Percentiles rank a stretch among this genome's conserved stretches.
Conservation (phyloP, 1,140 invertebrate species). For the Diabrotica virgifera region DNA sequence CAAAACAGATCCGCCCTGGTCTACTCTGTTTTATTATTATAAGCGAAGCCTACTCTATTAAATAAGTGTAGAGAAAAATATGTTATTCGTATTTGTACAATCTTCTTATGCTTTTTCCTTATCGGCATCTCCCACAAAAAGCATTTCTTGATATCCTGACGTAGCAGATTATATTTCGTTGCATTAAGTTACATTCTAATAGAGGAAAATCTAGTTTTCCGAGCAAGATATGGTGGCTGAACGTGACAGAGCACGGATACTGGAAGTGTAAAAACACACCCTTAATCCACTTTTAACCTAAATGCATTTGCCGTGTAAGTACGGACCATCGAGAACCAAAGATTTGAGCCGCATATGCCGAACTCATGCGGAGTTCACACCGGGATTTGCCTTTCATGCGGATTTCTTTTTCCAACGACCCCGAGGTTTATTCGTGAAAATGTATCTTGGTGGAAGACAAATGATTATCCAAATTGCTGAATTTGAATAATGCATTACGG, state of each 20-base stretch:
- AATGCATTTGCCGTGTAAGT: constrained; percentile 9
- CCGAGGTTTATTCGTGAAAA: neutral
- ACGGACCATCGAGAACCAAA: neutral
- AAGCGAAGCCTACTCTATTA: too few species aligned
- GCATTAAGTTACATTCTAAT: neutral
- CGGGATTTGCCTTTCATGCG: neutral
- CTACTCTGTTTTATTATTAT: too few species aligned
- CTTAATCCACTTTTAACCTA: constrained; percentile 12
- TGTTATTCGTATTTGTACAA: too few species aligned
- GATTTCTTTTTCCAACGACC: neutral
- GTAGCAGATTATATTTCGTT: too few species aligned
- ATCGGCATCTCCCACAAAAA: too few species aligned
- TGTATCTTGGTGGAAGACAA: neutral
- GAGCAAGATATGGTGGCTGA: neutral
- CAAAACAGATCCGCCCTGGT: too few species aligned
- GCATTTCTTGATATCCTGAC: too few species aligned
- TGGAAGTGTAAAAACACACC: neutral
- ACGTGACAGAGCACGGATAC: neutral
- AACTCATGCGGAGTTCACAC: neutral
- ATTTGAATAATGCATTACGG: neutral
- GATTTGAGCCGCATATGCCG: neutral
- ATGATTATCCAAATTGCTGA: neutral
- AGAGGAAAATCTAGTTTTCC: neutral
- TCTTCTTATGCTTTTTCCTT: too few species aligned
- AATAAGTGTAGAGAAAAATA: too few species aligned